Evolutionary conservation across 2,888 invertebrate species (phyloP).

Genomic region (Dioctria rufipes): DNA sequence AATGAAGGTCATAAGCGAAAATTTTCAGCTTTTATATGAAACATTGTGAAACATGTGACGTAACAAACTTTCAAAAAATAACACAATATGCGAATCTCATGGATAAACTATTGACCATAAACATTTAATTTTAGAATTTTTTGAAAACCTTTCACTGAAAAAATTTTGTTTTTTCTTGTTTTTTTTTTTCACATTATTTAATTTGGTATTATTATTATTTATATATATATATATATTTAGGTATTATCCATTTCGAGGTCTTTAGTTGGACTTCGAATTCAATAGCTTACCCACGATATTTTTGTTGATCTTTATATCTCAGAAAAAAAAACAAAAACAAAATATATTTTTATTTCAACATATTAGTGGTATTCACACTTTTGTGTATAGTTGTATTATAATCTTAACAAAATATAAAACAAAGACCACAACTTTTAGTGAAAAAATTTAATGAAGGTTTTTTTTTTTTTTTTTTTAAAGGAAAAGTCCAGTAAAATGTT

Average conservation of each 20-base stretch:
- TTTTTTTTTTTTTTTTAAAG: too few relatives aligned
- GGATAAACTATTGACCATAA: slow-evolving; percentile 78
- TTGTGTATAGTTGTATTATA: too few relatives aligned
- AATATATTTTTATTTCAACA: too few relatives aligned
- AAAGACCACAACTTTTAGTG: too few relatives aligned
- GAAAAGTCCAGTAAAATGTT: too few relatives aligned
- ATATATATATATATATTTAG: not conserved
- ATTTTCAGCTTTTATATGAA: not conserved
- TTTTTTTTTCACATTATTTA: not conserved
- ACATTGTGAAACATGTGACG: not conserved
- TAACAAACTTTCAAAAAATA: not conserved
- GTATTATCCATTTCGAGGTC: slow-evolving; percentile 2
- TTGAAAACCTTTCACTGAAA: not conserved
- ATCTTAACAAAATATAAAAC: too few relatives aligned
- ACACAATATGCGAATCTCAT: slow-evolving; percentile 72
- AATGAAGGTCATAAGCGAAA: not conserved
- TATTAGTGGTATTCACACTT: too few relatives aligned
- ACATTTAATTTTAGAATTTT: slow-evolving; percentile 1
- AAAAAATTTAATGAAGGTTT: too few relatives aligned
- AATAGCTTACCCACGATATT: slow-evolving; percentile 74
- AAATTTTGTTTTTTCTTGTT: not conserved
- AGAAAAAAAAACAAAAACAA: too few relatives aligned
- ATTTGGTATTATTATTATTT: slow-evolving; percentile 2
- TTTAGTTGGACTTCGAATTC: slow-evolving; percentile 70
- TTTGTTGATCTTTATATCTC: slow-evolving; percentile 11